Evolutionary conservation across 2,797 vertebrate genomes (phyloP).

Genomic region (Philypnodon macrostomus): DNA sequence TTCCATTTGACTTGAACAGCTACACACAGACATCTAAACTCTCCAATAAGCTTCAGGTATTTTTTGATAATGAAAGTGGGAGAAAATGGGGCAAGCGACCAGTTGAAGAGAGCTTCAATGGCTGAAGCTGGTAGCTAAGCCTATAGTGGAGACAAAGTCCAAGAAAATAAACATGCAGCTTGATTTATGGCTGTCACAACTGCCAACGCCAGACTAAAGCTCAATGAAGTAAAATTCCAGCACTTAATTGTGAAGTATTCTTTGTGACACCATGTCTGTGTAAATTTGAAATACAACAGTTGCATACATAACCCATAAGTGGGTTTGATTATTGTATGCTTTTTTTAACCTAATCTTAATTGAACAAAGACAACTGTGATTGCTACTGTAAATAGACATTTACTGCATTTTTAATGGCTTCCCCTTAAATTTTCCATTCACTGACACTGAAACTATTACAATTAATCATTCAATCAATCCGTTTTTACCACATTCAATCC

Average conservation of each 20-base stretch:
- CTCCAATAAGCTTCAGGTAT: slow-evolving; percentile 5
- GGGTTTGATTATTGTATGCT: neutral
- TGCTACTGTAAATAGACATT: too few relatives aligned
- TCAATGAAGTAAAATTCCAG: slow-evolving; percentile 1
- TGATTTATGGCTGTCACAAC: slow-evolving; percentile 35
- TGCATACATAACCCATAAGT: neutral
- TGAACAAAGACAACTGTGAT: too few relatives aligned
- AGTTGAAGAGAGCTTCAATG: slow-evolving; percentile 54
- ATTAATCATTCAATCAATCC: too few relatives aligned
- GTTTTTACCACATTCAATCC: too few relatives aligned
- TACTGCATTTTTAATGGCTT: too few relatives aligned
- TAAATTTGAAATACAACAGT: neutral
- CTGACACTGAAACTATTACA: too few relatives aligned
- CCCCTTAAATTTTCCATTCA: too few relatives aligned
- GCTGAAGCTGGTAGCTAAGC: slow-evolving; percentile 44
- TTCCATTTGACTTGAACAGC: too few relatives aligned
- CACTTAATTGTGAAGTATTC: slow-evolving; percentile 9
- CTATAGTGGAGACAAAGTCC: slow-evolving; percentile 54
- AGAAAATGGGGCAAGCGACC: slow-evolving; percentile 14
- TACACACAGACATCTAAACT: too few relatives aligned
- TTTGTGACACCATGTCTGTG: neutral
- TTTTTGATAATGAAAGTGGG: slow-evolving; percentile 6
- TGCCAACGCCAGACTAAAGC: slow-evolving; percentile 16
- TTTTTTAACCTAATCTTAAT: neutral
- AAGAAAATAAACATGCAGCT: slow-evolving; percentile 46